A percentile compares a stretch with the other conserved stretches of the same genome.
These are phyloP conservation scores for Heteromyza rotundicornis DNA, from an alignment of 2,888 invertebrate species.

Conservation along the genomic window DNA sequence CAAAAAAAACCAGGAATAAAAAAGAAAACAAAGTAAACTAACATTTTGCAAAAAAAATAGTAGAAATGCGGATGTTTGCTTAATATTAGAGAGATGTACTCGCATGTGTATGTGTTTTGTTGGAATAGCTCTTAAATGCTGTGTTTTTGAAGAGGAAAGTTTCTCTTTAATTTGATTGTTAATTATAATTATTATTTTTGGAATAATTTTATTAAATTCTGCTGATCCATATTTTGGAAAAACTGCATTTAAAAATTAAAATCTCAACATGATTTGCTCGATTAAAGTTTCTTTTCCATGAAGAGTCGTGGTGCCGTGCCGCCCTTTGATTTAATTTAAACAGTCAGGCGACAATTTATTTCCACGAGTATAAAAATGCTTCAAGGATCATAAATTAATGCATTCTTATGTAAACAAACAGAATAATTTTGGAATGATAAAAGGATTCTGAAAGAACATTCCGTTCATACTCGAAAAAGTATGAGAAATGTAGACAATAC, in stretches of 20 bases:
- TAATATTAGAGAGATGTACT: background rate
- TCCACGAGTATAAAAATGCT: slow-evolving; percentile 14
- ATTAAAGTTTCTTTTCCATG: slow-evolving; percentile 59
- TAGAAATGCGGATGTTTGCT: slow-evolving; percentile 12
- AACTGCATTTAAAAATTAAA: no score
- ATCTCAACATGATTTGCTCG: slow-evolving; percentile 57
- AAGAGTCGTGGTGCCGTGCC: slow-evolving; percentile 45
- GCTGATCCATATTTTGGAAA: no score
- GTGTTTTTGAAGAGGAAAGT: background rate
- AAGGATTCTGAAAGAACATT: background rate
- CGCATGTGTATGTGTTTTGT: background rate
- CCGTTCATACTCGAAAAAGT: no score
- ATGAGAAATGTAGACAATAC: no score
- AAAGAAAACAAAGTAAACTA: background rate
- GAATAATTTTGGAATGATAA: slow-evolving; percentile 12
- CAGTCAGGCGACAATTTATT: slow-evolving; percentile 1
- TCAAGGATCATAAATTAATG: slow-evolving; percentile 33
- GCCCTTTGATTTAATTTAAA: slow-evolving; percentile 47
- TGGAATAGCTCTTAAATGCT: background rate
- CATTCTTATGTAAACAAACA: slow-evolving; percentile 29
- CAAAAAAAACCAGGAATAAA: slow-evolving; percentile 5
- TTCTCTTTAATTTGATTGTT: background rate
- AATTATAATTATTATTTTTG: background rate
- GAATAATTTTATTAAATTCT: background rate
- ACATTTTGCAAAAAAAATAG: background rate